Evolutionary conservation across 2,888 invertebrate genomes (phyloP).

Genomic region (Tetropium fuscum): DNA sequence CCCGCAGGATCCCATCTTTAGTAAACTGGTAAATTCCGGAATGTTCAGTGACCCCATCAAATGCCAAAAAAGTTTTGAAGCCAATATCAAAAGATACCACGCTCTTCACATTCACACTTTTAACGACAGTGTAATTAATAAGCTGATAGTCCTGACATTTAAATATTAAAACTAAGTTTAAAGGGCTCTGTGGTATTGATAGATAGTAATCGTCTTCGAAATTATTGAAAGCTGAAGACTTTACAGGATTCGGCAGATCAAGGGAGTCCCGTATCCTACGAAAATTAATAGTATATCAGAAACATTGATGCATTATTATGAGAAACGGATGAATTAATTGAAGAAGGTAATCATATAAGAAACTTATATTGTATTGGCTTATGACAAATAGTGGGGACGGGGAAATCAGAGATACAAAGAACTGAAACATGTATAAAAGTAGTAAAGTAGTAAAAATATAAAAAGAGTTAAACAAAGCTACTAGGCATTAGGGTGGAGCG

Average conservation of each 20-base stretch:
- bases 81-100: conserved; percentile 60
- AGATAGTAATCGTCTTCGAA: conserved; percentile 52
- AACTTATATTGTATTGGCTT: too few species aligned
- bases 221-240: conserved; percentile 51
- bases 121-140: conserved; percentile 49
- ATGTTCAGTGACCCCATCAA: conserved; percentile 58
- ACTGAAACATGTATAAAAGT: too few species aligned
- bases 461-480: too few species aligned
- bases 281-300: conserved; percentile 14
- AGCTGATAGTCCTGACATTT: conserved; percentile 52
- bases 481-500: too few species aligned
- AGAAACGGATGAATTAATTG: too few species aligned
- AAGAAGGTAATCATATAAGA: too few species aligned
- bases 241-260: conserved; percentile 47
- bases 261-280: conserved; percentile 53
- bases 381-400: too few species aligned
- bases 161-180: conserved; percentile 52
- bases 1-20: conserved; percentile 46
- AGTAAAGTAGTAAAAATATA: too few species aligned
- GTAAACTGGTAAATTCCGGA: conserved; percentile 59
- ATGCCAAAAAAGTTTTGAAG: conserved; percentile 60
- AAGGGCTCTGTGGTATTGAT: conserved; percentile 55
- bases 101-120: conserved; percentile 48
- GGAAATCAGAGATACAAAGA: too few species aligned
- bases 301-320: neutral